A percentile compares a stretch with the other conserved stretches of the same genome.
Evolutionary conservation across 2,113 vertebrate genomes (phyloP).

Genomic region (Thomomys bottae): DNA sequence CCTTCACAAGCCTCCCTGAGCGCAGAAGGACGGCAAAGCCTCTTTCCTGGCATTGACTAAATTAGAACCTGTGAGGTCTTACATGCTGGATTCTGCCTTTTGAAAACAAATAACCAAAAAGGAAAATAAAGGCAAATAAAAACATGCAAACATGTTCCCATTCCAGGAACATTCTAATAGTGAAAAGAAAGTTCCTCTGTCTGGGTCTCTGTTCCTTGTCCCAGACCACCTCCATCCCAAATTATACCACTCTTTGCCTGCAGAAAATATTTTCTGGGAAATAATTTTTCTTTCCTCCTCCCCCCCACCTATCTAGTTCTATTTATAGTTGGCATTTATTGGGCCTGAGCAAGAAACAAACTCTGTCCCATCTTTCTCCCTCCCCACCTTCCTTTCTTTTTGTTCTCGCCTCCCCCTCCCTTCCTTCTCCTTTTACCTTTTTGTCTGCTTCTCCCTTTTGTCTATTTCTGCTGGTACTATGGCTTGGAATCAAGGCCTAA

Average conservation of each 20-base stretch:
- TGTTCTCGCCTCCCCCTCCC: too few relatives aligned
- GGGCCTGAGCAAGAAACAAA: neutral
- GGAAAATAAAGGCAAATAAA: neutral
- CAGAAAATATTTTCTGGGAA: neutral
- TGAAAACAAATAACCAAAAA: slow-evolving; percentile 14
- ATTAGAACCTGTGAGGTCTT: slow-evolving; percentile 13
- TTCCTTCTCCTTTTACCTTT: too few relatives aligned
- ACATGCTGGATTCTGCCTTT: slow-evolving; percentile 44
- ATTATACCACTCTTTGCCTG: neutral
- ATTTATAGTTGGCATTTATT: neutral
- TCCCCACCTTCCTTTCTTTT: too few relatives aligned
- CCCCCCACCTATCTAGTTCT: neutral
- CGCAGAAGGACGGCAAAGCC: neutral
- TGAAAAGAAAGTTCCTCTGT: neutral
- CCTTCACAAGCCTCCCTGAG: slow-evolving; percentile 31
- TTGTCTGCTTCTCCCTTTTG: neutral
- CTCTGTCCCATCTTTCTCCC: neutral
- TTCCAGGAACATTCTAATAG: neutral
- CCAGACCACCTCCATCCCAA: fast-evolving
- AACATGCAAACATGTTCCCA: neutral
- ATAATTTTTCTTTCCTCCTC: too few relatives aligned
- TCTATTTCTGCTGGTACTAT: neutral
- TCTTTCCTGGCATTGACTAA: neutral
- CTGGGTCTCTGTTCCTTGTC: neutral
- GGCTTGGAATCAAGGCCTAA: too few relatives aligned